Percentiles rank a stretch among this genome's conserved stretches.
Conservation (phyloP, 2,113 vertebrate species). For the Theristicus caerulescens region DNA sequence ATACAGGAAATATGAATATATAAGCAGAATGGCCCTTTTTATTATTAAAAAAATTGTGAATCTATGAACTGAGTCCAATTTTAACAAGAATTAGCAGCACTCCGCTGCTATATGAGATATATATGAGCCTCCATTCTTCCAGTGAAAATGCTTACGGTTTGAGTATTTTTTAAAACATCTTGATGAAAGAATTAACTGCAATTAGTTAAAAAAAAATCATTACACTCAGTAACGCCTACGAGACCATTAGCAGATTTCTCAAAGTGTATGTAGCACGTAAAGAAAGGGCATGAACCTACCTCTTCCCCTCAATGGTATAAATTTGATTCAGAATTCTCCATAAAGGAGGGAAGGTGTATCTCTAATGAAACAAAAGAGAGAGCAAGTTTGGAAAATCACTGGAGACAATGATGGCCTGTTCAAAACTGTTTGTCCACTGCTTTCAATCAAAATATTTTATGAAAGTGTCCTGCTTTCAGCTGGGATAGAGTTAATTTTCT, state of each 20-base stretch:
- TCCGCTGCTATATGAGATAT: neutral
- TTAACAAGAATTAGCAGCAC: neutral
- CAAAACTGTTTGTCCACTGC: neutral
- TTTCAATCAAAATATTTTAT: neutral
- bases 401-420: neutral
- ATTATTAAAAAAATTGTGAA: neutral
- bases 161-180: neutral
- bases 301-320: neutral
- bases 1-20: neutral
- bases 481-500: too few relatives aligned
- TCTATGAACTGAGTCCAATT: neutral
- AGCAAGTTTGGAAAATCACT: neutral
- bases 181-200: neutral
- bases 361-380: neutral
- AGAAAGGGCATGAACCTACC: neutral
- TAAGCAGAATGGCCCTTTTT: neutral
- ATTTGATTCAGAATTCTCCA: neutral
- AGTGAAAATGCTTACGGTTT: neutral
- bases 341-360: neutral
- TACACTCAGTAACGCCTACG: neutral
- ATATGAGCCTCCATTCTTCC: neutral
- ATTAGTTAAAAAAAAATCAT: neutral
- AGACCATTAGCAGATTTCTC: neutral
- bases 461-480: too few relatives aligned
- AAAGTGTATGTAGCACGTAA: neutral